Base-by-base conservation (phyloP, 2,888 invertebrate genomes). In the Lottia scabra region DNA sequence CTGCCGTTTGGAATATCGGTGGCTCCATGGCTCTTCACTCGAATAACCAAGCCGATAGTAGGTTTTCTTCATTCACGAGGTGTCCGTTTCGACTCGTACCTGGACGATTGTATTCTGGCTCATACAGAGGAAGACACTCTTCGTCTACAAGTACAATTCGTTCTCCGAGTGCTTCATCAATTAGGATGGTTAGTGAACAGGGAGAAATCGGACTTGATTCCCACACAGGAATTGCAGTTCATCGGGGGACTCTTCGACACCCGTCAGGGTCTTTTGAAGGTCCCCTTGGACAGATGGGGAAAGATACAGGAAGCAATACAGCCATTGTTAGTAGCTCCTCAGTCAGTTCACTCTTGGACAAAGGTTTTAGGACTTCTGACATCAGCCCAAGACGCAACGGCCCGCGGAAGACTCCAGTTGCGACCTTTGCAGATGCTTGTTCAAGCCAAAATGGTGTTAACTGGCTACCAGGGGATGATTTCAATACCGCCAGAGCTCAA, bases 21-120 rank as follows among this genome's bases (percentile, higher is more conserved):
- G 66, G 66, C 66, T 44, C 66, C 66, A 19, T 66, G 38, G 66
- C 16, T 66, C 0, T 66, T 66, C 23, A 66, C 66, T 15, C n/a
- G 66, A 8, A 66, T 66, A 23, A 66, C 66, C 43, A 19, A 30
- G 15, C 66, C 66, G 16, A 38, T 66, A 13, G 19, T 43, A 13
- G 12, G 43, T 5, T 66, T 66, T 44, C 66, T 66, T 13, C 66
- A 66, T 38, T 44, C 44, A 5, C 30, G 15, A 44, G 66, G 66
- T n/a, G 44, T 66, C 15, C 1, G 19, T 15, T 66, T 66, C 66
- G 66, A 66, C 44, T 44, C 66, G 12, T 66, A 66, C 43, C 30
- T 66, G 12, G 66, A 66, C 66, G 66, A 43, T 19, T 66, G 66
- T 19, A 30, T 66, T 15, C 15, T 43, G 23, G 23, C 19, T 16